Base-by-base conservation (phyloP, 1,140 invertebrate species). In the Coenobita brevimanus region DNA sequence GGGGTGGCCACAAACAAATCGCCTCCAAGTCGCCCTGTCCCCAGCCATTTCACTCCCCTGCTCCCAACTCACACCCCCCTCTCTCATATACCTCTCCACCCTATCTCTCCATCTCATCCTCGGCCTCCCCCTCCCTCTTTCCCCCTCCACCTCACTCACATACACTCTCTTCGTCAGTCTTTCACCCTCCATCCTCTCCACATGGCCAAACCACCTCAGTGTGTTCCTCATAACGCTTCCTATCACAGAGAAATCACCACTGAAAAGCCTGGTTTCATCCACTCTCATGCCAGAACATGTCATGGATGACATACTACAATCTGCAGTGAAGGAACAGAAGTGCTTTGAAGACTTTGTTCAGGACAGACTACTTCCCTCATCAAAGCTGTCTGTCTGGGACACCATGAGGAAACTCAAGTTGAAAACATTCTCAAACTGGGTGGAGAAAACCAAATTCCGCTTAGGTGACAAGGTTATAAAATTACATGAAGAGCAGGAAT, bases 181-280 rank as follows among this genome's bases (percentile, higher is more conserved):
- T n/a, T n/a, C n/a, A n/a, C n/a, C n/a, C n/a, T n/a, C n/a, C n/a
- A n/a, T n/a, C n/a, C n/a, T n/a, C n/a, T n/a, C n/a, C n/a, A n/a
- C n/a, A n/a, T n/a, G n/a, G n/a, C n/a, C n/a, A n/a, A n/a, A n/a
- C n/a, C n/a, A n/a, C n/a, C n/a, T n/a, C n/a, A n/a, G n/a, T n/a
- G n/a, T n/a, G n/a, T n/a, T n/a, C n/a, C n/a, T n/a, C n/a, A n/a
- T n/a, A n/a, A n/a, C n/a, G n/a, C n/a, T n/a, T n/a, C n/a, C n/a
- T n/a, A n/a, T 69, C 27, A 10, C 64, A 69, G 27, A 69, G 27
- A 69, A 69, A 69, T 15, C 64, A 10, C 10, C 10, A 15, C 27
- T 69, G 64, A 69, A 27, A 27, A 69, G 27, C 27, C 8, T 69
- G 64, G 64, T 15, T 69, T 69, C 64, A 69, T 69, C 64, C 24